Base-by-base conservation (phyloP, 23 tunicate genomes). In the Pegea sp. region DNA sequence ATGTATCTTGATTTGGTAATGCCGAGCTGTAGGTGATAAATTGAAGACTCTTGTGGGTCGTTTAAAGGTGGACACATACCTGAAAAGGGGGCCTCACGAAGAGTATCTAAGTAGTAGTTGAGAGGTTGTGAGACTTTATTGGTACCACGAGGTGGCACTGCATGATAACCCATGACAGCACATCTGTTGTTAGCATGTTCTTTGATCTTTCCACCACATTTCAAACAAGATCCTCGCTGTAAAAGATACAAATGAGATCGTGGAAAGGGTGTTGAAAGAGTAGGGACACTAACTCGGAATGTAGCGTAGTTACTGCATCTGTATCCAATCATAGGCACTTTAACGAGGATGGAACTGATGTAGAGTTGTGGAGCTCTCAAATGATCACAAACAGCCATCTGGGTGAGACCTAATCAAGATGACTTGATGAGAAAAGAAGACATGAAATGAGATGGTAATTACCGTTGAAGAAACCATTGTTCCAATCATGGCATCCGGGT, bases 141-240 rank as follows among this genome's bases (percentile, higher is more conserved):
- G 24, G 29, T 33, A 5, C 66, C 50, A 30, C 29, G 55, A 24
- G 64, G 75, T 0, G 95, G 95, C 20, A 56, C 55, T 3, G 95
- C 95, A 84, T 84, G 74, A 58, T 84, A 84, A 8, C 95, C 95
- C 95, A 84, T 73, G 43, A 34, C 38, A 0, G 63, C 34, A 42
- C 95, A 84, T 3, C 72, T 58, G 62, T 63, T 66, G 24, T 54
- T 29, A 5, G 75, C 80, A 5, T 59, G 34, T 1, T 32, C 30
- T 4, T 28, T 38, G 44, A 49, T 58, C 26, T 34, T 60, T 4
- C 68, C 61, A 1, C 23, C 18, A 60, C 95, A 84, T n/a, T 76
- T 49, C 7, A 84, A 51, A 60, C 95, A 84, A 23, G 49, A 59
- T 21, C 95, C 95, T 6, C 71, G 71, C 95, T 84, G 68, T 1